A percentile compares a stretch with the other conserved stretches of the same genome.
These are phyloP conservation scores for Ia io DNA, from an alignment of 2,113 vertebrate genomes.

Conservation along the genomic window DNA sequence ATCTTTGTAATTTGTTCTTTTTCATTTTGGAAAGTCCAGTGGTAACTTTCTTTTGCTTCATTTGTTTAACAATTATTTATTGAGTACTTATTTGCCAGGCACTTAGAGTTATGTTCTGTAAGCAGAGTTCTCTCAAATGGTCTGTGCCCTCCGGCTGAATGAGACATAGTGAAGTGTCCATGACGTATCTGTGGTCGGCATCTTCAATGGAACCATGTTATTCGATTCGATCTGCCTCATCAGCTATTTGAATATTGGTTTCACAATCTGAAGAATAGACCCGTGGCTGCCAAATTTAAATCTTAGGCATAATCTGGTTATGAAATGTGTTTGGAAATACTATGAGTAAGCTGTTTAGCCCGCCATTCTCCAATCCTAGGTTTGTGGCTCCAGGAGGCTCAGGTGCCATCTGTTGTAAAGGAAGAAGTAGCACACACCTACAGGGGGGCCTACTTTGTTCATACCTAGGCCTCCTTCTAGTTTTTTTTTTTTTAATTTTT, in stretches of 20 bases:
- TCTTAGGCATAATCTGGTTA: slow-evolving; percentile 34
- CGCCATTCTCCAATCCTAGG: background rate
- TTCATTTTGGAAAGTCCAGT: background rate
- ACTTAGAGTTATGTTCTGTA: background rate
- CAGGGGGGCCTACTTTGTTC: background rate
- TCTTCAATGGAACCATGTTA: slow-evolving; percentile 64
- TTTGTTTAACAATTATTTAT: background rate
- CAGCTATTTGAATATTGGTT: slow-evolving; percentile 67
- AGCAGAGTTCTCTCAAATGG: background rate
- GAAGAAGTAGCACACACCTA: background rate
- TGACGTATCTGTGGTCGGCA: background rate
- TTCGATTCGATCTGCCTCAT: slow-evolving; percentile 52
- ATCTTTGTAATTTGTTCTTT: background rate
- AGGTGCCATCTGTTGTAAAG: background rate
- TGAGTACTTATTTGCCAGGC: background rate
- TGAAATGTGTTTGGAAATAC: slow-evolving; percentile 56
- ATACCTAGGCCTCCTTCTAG: background rate
- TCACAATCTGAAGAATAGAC: slow-evolving; percentile 72
- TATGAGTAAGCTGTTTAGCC: background rate
- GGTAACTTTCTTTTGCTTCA: background rate
- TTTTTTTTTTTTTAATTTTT: background rate
- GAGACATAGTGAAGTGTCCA: slow-evolving; percentile 1
- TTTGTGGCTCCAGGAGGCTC: background rate
- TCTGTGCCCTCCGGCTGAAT: background rate
- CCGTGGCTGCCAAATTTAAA: slow-evolving; percentile 61